Percentiles rank a stretch among this genome's conserved stretches.
These are phyloP conservation scores for Trisateles emortualis DNA, from an alignment of 2,888 invertebrate genomes.

Conservation along the genomic window DNA sequence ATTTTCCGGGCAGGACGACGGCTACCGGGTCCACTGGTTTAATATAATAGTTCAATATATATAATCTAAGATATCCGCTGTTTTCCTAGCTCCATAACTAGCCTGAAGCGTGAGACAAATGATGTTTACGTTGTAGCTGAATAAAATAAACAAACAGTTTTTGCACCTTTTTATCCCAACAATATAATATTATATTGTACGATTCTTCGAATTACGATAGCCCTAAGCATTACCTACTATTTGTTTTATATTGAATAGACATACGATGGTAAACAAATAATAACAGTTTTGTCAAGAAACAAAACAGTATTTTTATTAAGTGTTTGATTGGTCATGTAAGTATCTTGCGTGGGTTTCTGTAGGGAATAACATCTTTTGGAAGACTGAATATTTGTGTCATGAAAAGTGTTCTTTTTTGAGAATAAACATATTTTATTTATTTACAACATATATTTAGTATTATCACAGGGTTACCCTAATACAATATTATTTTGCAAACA, in stretches of 20 bases:
- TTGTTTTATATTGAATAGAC: not conserved
- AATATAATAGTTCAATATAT: too few relatives aligned
- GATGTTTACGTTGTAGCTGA: slow-evolving; percentile 46
- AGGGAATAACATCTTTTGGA: not conserved
- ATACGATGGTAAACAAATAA: not conserved
- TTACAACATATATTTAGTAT: too few relatives aligned
- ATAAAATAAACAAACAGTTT: slow-evolving; percentile 43
- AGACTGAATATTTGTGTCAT: not conserved
- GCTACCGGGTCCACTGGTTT: too few relatives aligned
- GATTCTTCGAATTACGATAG: slow-evolving; percentile 16
- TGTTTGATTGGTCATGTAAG: not conserved
- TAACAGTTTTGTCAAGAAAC: not conserved
- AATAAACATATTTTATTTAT: too few relatives aligned
- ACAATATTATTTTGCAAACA: too few relatives aligned
- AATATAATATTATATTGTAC: slow-evolving; percentile 10
- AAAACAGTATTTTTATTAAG: not conserved
- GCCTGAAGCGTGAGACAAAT: slow-evolving; percentile 46
- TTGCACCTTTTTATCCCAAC: slow-evolving; percentile 24
- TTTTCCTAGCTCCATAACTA: slow-evolving; percentile 20
- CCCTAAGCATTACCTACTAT: not conserved
- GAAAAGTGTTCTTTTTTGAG: not conserved
- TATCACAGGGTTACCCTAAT: too few relatives aligned
- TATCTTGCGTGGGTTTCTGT: not conserved
- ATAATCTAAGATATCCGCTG: not conserved
- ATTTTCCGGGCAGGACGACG: too few relatives aligned